phyloP scores from a whole-genome alignment of 1,140 invertebrate species.

The Drosophila gunungcola region DNA sequence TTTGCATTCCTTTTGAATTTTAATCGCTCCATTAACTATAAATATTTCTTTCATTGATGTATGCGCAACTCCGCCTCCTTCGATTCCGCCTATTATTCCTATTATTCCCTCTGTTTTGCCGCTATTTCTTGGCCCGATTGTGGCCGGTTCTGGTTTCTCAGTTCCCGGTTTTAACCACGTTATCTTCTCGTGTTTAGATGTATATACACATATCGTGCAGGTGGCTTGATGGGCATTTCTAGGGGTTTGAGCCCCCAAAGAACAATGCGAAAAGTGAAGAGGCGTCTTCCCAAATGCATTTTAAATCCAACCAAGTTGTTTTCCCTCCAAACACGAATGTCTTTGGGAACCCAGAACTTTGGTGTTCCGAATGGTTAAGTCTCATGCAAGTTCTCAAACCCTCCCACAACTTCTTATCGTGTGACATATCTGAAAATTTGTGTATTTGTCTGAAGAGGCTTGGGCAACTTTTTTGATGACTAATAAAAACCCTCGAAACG shows the following conservation, averaged over 20 bases:
- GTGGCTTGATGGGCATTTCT: slow-evolving; percentile 64
- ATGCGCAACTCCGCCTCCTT: slow-evolving; percentile 4
- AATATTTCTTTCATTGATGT: slow-evolving; percentile 76
- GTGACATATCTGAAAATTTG: slow-evolving; percentile 44
- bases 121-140: slow-evolving; percentile 68
- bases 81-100: slow-evolving; percentile 15
- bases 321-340: slow-evolving; percentile 3
- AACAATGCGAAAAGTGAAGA: slow-evolving; percentile 59
- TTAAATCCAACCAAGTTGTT: not conserved
- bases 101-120: slow-evolving; percentile 20
- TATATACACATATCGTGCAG: slow-evolving; percentile 39
- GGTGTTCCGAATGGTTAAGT: slow-evolving; percentile 13
- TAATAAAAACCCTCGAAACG: slow-evolving; percentile 46
- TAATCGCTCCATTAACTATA: slow-evolving; percentile 76
- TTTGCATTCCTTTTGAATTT: slow-evolving; percentile 82
- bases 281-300: slow-evolving; percentile 35
- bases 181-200: slow-evolving; percentile 26
- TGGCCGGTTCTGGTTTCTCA: slow-evolving; percentile 32
- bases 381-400: slow-evolving; percentile 13
- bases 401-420: slow-evolving; percentile 32
- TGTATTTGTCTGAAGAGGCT: slow-evolving; percentile 15
- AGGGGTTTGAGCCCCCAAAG: slow-evolving; percentile 51
- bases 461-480: slow-evolving; percentile 37
- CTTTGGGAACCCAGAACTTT: slow-evolving; percentile 15
- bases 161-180: slow-evolving; percentile 39